Base-by-base conservation (phyloP, 1,140 invertebrate genomes). In the Trachelipus rathkii region DNA sequence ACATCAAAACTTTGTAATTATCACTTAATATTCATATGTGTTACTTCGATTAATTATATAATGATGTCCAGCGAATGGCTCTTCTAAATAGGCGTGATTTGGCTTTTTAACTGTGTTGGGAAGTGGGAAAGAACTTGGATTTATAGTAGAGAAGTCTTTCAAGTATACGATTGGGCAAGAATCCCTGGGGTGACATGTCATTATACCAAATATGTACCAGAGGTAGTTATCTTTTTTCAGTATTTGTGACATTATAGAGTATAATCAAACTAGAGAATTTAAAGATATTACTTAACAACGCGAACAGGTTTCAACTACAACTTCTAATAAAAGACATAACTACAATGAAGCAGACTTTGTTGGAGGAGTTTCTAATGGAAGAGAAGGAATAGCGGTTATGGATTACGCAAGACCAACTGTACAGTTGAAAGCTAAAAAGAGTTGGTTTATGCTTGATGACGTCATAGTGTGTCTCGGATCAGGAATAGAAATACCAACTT, bases 401-500 rank as follows among this genome's bases (percentile, higher is more conserved):
- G 33, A 44, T 10, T 67, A 68, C 60, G 53, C 66, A 46, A 67
- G 73, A 43, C 13, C 60, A 10, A 75, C 73, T 44, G 68, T 67
- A n/a, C 9, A n/a, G 11, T 23, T 75, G 4, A 75, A 44, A 15
- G 73, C 73, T 44, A 75, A 75, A 10, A 75, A 75, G 45, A 68
- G 60, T n/a, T 75, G 73, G 73, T 67, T 68, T 43, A 60, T 75
- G 46, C 67, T 75, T 67, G 68, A 67, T 33, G 66, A 75, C 24
- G 45, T 60, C 23, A 67, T 75, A 11, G 50, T 75, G 4, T 60
- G 60, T 50, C 73, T 75, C n/a, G 73, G 73, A 23, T 67, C 50
- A 13, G 73, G 68, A 21, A 74, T 74, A 53, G 53, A 23, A 2
- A 9, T 67, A 2, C 66, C 44, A 5, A 53, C 19, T 0, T 8